Evolutionary conservation across 2,888 invertebrate species (phyloP), one percentile per base, ranked within the genome.

Genomic region (Drosophila aldrichi): DNA sequence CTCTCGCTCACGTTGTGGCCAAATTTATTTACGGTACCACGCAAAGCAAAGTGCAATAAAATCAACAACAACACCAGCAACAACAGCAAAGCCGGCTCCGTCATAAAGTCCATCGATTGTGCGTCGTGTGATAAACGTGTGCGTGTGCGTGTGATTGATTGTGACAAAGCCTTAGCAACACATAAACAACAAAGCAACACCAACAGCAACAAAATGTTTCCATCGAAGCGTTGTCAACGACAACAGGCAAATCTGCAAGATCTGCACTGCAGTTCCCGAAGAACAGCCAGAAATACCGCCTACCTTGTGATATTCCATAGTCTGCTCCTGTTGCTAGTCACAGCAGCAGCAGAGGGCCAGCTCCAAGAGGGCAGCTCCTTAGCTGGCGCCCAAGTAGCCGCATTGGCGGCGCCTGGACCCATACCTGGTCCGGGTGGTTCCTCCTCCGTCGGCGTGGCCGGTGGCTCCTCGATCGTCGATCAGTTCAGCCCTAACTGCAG

Each of bases 401-500:
- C 87, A 4, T 51, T 84, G 16, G 83, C 88, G 9, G 82, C 83
- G 22, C 83, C 84, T 20, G 84, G 71, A 38, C 86, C 86, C 5
- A 22, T 76, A 16, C 72, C 77, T 25, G 70, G 62, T 0, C 79
- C 79, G 2, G 70, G 77, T 32, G 44, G 36, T 46, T 36, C 61
- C 8, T 54, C 72, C 40, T 25, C 61, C n/a, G 41, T 61, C 12
- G 48, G 61, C 9, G 69, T 69, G 43, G 16, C 32, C 6, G 56
- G 41, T 43, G 18, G 32, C 8, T 89, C 92, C 32, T 91, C 92
- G 54, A 90, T 92, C 59, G 73, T 92, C 69, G 93, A 92, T 60
- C 91, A 92, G 43, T 92, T 92, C 71, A 92, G 90, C 59, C 92
- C 92, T 62, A 94, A 93, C 78, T 94, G 94, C 81, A 93, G 92